A percentile compares a stretch with the other conserved stretches of the same genome.
These are phyloP conservation scores for Caenorhabditis zanzibari DNA, from an alignment of 2,888 invertebrate genomes.

Conservation along the genomic window DNA sequence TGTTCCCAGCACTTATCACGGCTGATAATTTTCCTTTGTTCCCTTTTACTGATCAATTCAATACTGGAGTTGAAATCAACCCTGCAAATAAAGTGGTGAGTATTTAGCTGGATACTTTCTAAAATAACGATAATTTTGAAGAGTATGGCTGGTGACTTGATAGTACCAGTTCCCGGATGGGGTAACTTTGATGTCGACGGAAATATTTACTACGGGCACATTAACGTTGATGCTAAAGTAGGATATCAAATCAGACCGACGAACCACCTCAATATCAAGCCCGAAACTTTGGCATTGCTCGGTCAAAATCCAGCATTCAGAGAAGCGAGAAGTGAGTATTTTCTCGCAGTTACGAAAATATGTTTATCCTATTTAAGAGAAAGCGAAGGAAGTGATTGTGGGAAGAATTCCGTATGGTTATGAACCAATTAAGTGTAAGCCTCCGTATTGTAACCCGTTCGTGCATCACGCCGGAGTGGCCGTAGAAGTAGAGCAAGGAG, in stretches of 20 bases:
- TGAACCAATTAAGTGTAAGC: conserved; percentile 81
- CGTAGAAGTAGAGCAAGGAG: conserved; percentile 80
- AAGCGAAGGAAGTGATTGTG: conserved; percentile 78
- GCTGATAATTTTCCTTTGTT: conserved; percentile 81
- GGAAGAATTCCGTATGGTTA: conserved; percentile 81
- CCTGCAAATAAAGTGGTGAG: conserved; percentile 80
- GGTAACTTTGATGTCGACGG: conserved; percentile 80
- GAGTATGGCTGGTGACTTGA: conserved; percentile 79
- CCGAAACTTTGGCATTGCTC: conserved; percentile 76
- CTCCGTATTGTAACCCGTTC: conserved; percentile 82
- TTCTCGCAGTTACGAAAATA: neutral
- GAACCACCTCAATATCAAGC: conserved; percentile 79
- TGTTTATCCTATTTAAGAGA: conserved; percentile 65
- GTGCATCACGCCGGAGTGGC: conserved; percentile 79
- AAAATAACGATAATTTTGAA: conserved; percentile 39
- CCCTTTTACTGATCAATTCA: conserved; percentile 81
- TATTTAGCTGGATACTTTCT: conserved; percentile 16
- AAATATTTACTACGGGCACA: conserved; percentile 76
- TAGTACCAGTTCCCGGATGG: conserved; percentile 81
- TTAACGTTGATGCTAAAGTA: conserved; percentile 75
- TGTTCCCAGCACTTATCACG: conserved; percentile 79
- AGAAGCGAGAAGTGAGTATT: conserved; percentile 76
- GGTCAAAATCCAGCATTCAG: conserved; percentile 79
- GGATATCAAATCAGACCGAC: conserved; percentile 79
- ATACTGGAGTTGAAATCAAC: conserved; percentile 79